Conservation (phyloP, 2,113 vertebrate genomes). For the Eulemur macaco region DNA sequence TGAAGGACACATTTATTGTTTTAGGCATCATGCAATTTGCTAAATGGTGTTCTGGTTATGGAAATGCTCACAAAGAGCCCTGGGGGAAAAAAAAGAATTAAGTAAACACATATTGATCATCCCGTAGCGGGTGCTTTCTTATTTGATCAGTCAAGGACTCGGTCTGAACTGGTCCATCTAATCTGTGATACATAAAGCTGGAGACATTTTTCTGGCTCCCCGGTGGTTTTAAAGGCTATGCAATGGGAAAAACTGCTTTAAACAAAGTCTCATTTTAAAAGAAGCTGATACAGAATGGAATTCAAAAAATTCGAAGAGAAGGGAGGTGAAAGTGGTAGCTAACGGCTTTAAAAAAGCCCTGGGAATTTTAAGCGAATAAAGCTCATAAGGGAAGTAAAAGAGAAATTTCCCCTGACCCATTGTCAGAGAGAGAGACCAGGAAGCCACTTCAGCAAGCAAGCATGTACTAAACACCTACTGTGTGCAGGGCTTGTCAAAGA, state of each 20-base stretch:
- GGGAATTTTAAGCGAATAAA: not conserved
- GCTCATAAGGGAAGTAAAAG: not conserved
- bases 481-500: not conserved
- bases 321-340: slow-evolving; percentile 28
- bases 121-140: not conserved
- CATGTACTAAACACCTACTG: not conserved
- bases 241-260: slow-evolving; percentile 48
- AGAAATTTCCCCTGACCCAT: not conserved
- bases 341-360: slow-evolving; percentile 4
- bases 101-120: slow-evolving; percentile 58
- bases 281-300: slow-evolving; percentile 62
- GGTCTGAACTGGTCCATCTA: not conserved
- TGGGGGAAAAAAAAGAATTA: not conserved
- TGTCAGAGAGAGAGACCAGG: not conserved
- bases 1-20: slow-evolving; percentile 49
- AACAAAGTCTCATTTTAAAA: slow-evolving; percentile 68
- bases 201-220: slow-evolving; percentile 42
- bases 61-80: slow-evolving; percentile 25
- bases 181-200: slow-evolving; percentile 21
- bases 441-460: not conserved
- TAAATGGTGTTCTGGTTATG: slow-evolving; percentile 55
- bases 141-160: slow-evolving; percentile 16
- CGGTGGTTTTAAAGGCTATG: slow-evolving; percentile 44
- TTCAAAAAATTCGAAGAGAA: slow-evolving; percentile 68
- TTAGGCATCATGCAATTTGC: slow-evolving; percentile 57